Base-by-base conservation (phyloP, 1,140 invertebrate genomes). In the Aphelinus atriplicis region DNA sequence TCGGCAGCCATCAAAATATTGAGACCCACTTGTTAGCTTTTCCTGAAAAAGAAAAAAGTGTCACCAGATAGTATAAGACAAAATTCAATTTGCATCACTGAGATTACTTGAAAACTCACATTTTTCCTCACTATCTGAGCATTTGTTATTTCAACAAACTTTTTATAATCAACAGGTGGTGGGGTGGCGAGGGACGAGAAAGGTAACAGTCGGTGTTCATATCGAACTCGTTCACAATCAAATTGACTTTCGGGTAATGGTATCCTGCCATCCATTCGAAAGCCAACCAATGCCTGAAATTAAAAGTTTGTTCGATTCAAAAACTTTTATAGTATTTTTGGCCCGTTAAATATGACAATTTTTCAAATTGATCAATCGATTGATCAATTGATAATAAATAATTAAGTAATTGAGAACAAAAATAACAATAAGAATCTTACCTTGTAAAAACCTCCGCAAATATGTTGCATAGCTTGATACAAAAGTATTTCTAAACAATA, bases 391-490 rank as follows among this genome's bases (percentile, higher is more conserved):
- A 26, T 26, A 26, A 26, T 26, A 26, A 26, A 26, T 26, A 26
- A 26, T 26, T 26, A 0, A 26, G 26, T 26, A 89, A 78, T 75
- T 86, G 89, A 80, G 91, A 43, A 71, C 7, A 77, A 71, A 42
- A 64, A 67, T 65, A 51, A 3, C 7, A 75, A 63, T 64, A 48
- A 1, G 1, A 61, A 63, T 60, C 50, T 81, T 87, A 96, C 95
- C 90, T 97, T 98, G 84, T 97, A 98, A 87, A 96, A 98, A 45
- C 97, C 97, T 4, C 96, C 96, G 86, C 96, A 97, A 88, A 98
- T 92, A 86, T 96, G 96, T 84, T 97, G 95, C 84, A 97, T 90
- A 2, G 96, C 96, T 85, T 98, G 96, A 80, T 93, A 94, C 84
- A 96, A 90, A 3, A 94, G 90, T 55, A 96, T 94, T 85, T 98